Conservation (phyloP, 2,888 invertebrate species). For the Polietes domitor region DNA sequence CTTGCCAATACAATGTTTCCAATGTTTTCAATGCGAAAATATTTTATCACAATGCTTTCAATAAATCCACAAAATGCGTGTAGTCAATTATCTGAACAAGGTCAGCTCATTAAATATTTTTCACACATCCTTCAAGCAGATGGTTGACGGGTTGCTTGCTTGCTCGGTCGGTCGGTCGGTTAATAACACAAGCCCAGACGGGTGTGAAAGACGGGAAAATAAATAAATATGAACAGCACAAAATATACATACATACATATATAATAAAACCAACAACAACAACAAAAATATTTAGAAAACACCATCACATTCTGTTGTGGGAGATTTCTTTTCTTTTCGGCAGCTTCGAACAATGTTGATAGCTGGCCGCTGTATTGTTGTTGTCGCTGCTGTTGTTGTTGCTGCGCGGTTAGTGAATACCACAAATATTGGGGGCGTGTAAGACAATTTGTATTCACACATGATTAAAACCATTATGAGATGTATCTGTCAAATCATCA, state of each 20-base stretch:
- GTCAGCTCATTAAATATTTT: conserved; percentile 55
- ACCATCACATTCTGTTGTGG: conserved; percentile 4
- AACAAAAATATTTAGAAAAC: too few relatives aligned
- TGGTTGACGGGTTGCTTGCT: conserved; percentile 52
- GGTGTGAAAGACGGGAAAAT: conserved; percentile 19
- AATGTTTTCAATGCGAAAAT: background rate
- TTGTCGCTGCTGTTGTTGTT: conserved; percentile 7
- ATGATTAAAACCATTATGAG: conserved; percentile 60
- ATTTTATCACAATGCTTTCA: background rate
- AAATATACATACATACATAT: conserved; percentile 40
- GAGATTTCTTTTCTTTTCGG: conserved; percentile 16
- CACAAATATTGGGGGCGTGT: conserved; percentile 67
- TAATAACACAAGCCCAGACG: conserved; percentile 22
- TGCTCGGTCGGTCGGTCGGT: background rate
- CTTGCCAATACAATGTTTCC: conserved; percentile 7
- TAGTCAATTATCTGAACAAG: conserved; percentile 47
- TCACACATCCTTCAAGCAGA: conserved; percentile 61
- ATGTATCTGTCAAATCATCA: conserved; percentile 52
- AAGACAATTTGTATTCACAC: conserved; percentile 62
- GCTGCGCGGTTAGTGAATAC: conserved; percentile 6
- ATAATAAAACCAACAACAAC: background rate
- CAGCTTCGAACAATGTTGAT: background rate
- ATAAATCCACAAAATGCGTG: conserved; percentile 13
- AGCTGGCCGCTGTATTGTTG: background rate
- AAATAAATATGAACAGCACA: conserved; percentile 9